These are phyloP conservation scores for Coleophora flavipennella DNA, from an alignment of 2,888 invertebrate genomes.

Conservation along the genomic window DNA sequence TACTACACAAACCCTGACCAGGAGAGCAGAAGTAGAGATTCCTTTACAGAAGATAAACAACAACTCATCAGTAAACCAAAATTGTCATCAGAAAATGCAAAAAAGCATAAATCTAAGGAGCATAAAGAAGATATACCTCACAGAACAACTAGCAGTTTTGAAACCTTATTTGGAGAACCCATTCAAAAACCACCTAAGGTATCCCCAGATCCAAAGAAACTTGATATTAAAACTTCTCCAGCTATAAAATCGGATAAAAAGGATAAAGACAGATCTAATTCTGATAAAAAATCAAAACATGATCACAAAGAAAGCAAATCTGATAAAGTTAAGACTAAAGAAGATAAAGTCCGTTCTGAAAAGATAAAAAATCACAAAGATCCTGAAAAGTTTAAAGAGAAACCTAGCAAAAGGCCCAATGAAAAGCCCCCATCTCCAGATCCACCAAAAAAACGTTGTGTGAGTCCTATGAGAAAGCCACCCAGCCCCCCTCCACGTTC, in stretches of 20 bases:
- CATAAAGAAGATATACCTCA: constrained; percentile 69
- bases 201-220: constrained; percentile 77
- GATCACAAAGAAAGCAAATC: constrained; percentile 58
- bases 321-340: constrained; percentile 60
- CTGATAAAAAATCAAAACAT: constrained; percentile 64
- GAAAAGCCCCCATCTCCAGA: constrained; percentile 58
- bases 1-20: constrained; percentile 65
- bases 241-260: constrained; percentile 64
- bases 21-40: constrained; percentile 72
- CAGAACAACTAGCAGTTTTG: constrained; percentile 77
- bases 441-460: constrained; percentile 45
- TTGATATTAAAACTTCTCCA: constrained; percentile 37
- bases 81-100: constrained; percentile 70
- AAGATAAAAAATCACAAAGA: constrained; percentile 72
- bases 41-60: constrained; percentile 69
- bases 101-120: constrained; percentile 75
- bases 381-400: constrained; percentile 69
- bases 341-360: constrained; percentile 59
- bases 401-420: constrained; percentile 61
- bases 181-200: constrained; percentile 83
- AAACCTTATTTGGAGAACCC: constrained; percentile 86
- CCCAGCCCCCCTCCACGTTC: constrained; percentile 50
- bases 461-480: constrained; percentile 45
- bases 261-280: constrained; percentile 67
- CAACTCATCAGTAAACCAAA: constrained; percentile 82